Evolutionary conservation across 2,888 invertebrate genomes (phyloP), one percentile per base, ranked within the genome.

Genomic region (Baccha elongata): DNA sequence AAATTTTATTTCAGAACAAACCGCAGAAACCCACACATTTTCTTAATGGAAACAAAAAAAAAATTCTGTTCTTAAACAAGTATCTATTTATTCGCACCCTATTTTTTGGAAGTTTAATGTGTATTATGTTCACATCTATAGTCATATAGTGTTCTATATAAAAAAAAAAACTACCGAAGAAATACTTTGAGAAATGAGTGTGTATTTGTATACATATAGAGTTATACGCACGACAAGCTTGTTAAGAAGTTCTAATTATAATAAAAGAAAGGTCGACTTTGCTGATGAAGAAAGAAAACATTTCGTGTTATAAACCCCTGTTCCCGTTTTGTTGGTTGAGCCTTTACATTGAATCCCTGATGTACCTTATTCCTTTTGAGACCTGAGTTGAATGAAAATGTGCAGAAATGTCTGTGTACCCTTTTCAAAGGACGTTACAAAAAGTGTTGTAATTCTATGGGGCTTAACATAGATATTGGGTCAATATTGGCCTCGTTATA

Each of bases 401-500:
- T 19, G 48, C 60, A 72, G 71, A 85, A 15, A 29, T 60, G 44
- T 10, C 8, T 55, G 50, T 69, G 69, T 75, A 64, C 68, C 52
- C 69, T 65, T 60, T 29, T 17, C 17, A 40, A 68, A 62, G 67
- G 62, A 60, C 46, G 44, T 64, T 35, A 65, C 69, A 69, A 65
- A 65, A 65, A 62, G 65, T 84, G 85, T 84, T 86, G 85, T 86
- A 86, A 86, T 85, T 60, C 86, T 69, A 52, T 40, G 52, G 65
- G 84, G 85, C 85, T 86, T 85, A 84, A 65, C 50, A 71, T 74
- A 65, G 84, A 80, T 81, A 76, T 72, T 73, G 72, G 60, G 79
- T 84, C 83, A 85, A 86, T 86, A 86, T 86, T 86, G 80, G 86
- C 86, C 86, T 86, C 84, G 86, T 86, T 86, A 86, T 46, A 44